Evolutionary conservation across 2,888 invertebrate genomes (phyloP).

Genomic region (Erynnis tages): DNA sequence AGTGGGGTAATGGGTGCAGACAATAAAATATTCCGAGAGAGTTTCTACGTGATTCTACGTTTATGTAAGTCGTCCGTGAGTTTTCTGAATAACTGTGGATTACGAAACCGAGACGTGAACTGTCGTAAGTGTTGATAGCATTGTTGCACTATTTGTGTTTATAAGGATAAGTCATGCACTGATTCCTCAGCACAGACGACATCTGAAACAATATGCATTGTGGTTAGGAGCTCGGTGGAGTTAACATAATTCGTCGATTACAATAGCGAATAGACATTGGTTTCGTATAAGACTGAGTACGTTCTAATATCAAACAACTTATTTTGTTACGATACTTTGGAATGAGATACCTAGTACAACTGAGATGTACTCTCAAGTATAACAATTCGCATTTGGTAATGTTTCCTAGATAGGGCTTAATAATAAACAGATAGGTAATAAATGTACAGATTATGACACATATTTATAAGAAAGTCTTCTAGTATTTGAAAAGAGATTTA

Average conservation of each 20-base stretch:
- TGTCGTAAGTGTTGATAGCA: slow-evolving; percentile 31
- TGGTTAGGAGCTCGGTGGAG: background rate
- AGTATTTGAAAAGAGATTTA: no score
- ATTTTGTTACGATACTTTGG: no score
- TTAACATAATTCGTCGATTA: background rate
- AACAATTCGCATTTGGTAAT: no score
- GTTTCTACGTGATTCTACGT: slow-evolving; percentile 5
- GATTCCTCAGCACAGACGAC: slow-evolving; percentile 34
- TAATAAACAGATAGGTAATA: no score
- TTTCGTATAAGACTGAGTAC: no score
- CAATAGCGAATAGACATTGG: background rate
- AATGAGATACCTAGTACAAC: no score
- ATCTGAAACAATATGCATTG: slow-evolving; percentile 20
- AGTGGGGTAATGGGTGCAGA: no score
- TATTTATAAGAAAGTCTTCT: no score
- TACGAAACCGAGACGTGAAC: slow-evolving; percentile 22
- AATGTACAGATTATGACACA: no score
- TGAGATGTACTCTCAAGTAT: no score
- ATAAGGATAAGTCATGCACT: slow-evolving; percentile 48
- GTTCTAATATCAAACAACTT: no score
- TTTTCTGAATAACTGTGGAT: slow-evolving; percentile 15
- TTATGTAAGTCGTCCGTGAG: slow-evolving; percentile 9
- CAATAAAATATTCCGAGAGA: background rate
- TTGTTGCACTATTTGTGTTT: slow-evolving; percentile 28
- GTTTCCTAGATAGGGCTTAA: no score